Base-by-base conservation (phyloP, 2,797 vertebrate genomes). In the Myiothlypis coronata region DNA sequence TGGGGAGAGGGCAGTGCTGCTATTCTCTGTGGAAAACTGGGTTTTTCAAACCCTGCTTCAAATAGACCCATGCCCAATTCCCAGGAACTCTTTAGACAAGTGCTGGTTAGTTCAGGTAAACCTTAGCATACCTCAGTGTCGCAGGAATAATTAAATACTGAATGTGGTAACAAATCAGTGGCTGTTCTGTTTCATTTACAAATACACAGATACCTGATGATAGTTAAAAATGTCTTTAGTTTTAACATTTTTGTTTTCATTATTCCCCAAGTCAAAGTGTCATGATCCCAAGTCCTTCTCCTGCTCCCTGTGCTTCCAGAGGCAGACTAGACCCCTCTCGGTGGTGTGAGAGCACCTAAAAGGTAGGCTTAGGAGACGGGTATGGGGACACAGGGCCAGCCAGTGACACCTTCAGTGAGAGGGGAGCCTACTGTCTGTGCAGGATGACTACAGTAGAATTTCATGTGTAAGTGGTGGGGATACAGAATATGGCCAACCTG, bases 1-100 rank as follows among this genome's bases (percentile, higher is more conserved):
- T 0, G 0, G 21, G 14, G n/a, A 57, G 22, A 17, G 55, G 23
- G 14, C 44, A 64, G 20, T 22, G 23, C 19, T 4, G 2, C 13
- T 34, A 1, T 64, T 83, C 28, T 21, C 18, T 43, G 12, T 6
- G 35, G 27, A 19, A 70, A 60, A 24, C 26, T 22, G 37, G 3
- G 11, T 56, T 56, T 56, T 56, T 22, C 32, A 56, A 56, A 55
- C 32, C 21, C 21, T 81, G 17, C 39, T 93, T 60, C 60, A 89
- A 57, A 75, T 44, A 28, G 30, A 70, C 3, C 11, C 21, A 8
- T 82, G 35, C 18, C 59, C 5, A 21, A 3, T 68, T 64, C 20
- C 32, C 46, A 81, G 50, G 67, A 92, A 35, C 27, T 2, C 1
- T 52, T 49, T 81, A 63, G 69, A 59, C 39, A 43, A 67, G 26